These are phyloP conservation scores for Teleogryllus occipitalis DNA, from an alignment of 1,140 invertebrate genomes.

Conservation along the genomic window DNA sequence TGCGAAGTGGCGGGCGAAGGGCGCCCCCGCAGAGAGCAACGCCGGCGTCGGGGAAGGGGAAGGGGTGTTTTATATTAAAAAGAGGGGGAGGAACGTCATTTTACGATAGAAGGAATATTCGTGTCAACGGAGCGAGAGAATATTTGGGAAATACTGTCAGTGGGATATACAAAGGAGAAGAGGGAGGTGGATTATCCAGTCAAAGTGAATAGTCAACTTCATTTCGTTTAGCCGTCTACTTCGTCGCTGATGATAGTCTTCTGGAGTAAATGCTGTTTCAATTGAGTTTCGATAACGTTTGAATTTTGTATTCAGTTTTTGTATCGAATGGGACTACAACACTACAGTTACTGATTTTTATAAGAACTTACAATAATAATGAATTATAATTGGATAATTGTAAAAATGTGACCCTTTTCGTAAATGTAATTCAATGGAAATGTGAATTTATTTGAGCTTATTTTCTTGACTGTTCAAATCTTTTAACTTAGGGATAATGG, in stretches of 20 bases:
- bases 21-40: not conserved
- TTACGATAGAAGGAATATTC: not conserved
- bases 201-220: not conserved
- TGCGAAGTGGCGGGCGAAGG: not conserved
- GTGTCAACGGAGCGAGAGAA: not conserved
- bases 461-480: no score
- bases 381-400: no score
- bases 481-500: no score
- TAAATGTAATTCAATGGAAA: no score
- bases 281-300: not conserved
- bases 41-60: no score
- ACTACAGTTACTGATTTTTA: not conserved
- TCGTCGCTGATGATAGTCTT: not conserved
- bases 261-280: no score
- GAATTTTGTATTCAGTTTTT: not conserved
- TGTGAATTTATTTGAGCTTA: no score
- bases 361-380: no score
- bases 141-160: not conserved
- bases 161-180: not conserved
- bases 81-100: not conserved
- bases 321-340: not conserved
- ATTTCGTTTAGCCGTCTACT: not conserved
- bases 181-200: not conserved
- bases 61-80: not conserved
- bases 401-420: no score